Base-by-base conservation (phyloP, 2,113 vertebrate species). In the Bothrops jararaca region DNA sequence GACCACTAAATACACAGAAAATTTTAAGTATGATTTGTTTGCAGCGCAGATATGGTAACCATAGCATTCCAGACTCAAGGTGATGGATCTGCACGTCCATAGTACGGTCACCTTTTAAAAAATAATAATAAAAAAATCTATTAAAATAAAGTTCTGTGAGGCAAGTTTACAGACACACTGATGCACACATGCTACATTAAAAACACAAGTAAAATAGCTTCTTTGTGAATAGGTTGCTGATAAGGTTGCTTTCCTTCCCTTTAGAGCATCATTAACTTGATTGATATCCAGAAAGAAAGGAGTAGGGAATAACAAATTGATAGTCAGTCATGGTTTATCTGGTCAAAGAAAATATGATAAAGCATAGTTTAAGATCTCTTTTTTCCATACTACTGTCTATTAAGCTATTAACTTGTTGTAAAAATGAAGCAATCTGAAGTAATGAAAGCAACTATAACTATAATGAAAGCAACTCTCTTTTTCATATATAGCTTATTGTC, bases 381-480 rank as follows among this genome's bases (percentile, higher is more conserved):
- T 94, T 93, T 91, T 42, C 6, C 39, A 45, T 24, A 95, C 93
- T 92, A 93, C 96, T 96, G 94, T 92, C 96, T 96, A 95, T 93
- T 91, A 89, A 88, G 93, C 85, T 96, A 91, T 91, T 95, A 92
- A 92, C 39, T 60, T 93, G 86, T 85, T 0, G 0, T 89, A 90
- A 91, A 93, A 57, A 86, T 87, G 92, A 95, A 52, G 93, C 89
- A 69, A 91, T 69, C 85, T 93, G 85, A 92, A 96, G 89, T 90
- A 95, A 96, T 93, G 89, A 91, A 90, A 91, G 60, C 85, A 94
- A 26, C 34, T 0, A 45, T 45, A 45, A 45, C 45, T 45, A 45
- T 45, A 4, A 45, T 45, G 45, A 45, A 45, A 45, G 45, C 45
- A 45, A 45, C 45, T 45, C 45, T 91, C 53, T 45, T 54, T 1